Conservation (phyloP, 1,140 invertebrate species). For the Cecropterus lyciades region DNA sequence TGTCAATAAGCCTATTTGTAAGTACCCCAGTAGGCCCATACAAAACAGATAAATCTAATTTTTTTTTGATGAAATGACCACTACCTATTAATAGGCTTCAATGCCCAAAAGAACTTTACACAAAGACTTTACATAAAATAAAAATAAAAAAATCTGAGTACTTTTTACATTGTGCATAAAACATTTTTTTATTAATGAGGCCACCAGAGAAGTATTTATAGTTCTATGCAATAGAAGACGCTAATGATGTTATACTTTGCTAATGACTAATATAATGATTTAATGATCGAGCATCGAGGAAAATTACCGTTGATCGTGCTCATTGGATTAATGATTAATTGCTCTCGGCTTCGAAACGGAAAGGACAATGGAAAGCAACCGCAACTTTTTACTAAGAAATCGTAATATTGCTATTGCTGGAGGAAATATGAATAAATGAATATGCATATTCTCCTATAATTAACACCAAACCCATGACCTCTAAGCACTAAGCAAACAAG, state of each 20-base stretch:
- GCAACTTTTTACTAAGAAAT: slow-evolving; percentile 1
- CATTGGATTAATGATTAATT: slow-evolving; percentile 29
- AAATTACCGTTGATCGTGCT: slow-evolving; percentile 22
- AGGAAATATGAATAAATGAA: neutral
- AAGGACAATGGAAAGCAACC: slow-evolving; percentile 13
- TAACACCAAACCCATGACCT: too few relatives aligned
- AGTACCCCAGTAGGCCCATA: too few relatives aligned
- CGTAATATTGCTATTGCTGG: neutral
- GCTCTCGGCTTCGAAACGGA: slow-evolving; percentile 14
- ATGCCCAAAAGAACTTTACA: too few relatives aligned
- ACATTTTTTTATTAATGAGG: neutral
- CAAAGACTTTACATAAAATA: too few relatives aligned
- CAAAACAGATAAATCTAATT: too few relatives aligned
- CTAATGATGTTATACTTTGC: slow-evolving; percentile 27
- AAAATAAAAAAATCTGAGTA: too few relatives aligned
- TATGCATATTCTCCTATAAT: neutral
- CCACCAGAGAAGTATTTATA: neutral
- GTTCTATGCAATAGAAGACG: slow-evolving; percentile 2
- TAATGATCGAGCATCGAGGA: slow-evolving; percentile 24
- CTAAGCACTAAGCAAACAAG: too few relatives aligned
- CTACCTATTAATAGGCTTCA: too few relatives aligned
- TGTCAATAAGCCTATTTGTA: too few relatives aligned
- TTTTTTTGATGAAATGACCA: too few relatives aligned
- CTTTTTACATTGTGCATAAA: too few relatives aligned
- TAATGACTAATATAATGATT: slow-evolving; percentile 30